Conservation (phyloP, 2,113 vertebrate species). For the Toxostoma redivivum region DNA sequence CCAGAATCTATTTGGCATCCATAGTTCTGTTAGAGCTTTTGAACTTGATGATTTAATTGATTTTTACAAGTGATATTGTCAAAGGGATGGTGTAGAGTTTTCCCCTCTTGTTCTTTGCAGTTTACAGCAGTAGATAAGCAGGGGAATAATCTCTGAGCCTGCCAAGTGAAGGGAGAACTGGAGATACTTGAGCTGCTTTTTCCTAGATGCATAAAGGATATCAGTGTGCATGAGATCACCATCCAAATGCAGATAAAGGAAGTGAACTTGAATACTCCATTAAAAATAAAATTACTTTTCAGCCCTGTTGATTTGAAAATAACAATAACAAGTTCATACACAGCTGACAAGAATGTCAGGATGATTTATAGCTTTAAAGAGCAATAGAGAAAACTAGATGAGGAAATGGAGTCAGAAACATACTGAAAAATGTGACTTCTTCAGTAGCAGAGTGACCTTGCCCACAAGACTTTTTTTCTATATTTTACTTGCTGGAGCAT, state of each 20-base stretch:
- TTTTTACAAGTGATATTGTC: not conserved
- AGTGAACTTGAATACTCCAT: not conserved
- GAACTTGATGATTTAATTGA: not conserved
- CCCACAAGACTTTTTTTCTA: not conserved
- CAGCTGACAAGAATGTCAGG: not conserved
- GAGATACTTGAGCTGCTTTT: not conserved
- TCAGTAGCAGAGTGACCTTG: not conserved
- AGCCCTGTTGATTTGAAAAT: not conserved
- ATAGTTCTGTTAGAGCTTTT: not conserved
- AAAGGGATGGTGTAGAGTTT: not conserved
- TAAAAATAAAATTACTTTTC: not conserved
- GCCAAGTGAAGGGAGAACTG: not conserved
- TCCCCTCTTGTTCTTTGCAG: not conserved
- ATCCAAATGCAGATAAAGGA: not conserved
- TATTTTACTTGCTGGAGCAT: not conserved
- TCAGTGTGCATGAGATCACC: not conserved
- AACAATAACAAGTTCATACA: not conserved
- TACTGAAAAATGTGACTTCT: not conserved
- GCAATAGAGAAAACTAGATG: not conserved
- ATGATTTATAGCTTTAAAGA: not conserved
- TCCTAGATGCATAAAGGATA: not conserved
- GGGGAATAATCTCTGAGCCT: not conserved
- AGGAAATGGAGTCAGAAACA: not conserved
- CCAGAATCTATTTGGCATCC: rapidly evolving
- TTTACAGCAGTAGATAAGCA: not conserved